Evolutionary conservation across 2,113 vertebrate species (phyloP), one percentile per base, ranked within the genome.

Genomic region (Ailurus styani): DNA sequence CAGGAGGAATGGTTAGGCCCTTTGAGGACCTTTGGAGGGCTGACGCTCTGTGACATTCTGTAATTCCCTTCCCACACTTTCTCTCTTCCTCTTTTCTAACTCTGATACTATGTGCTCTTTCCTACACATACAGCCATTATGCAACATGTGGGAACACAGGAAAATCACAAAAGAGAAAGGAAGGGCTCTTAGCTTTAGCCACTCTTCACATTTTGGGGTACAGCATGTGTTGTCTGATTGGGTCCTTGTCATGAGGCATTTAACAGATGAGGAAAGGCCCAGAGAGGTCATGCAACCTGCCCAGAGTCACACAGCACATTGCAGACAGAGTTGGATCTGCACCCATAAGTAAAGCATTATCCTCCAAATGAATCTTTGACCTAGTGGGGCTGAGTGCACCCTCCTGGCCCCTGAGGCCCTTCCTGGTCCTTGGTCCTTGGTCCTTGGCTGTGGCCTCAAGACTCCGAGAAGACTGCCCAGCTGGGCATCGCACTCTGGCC

Each of bases 231-330:
- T 45, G 3, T 50, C 50, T 13, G 31, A n/a, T 1, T 29, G 31
- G 37, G 75, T 42, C 27, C 40, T 85, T 70, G 50, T 5, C 40
- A 92, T 64, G n/a, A 42, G 64, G 52, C 62, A 82, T 40, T 60
- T 66, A 75, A 40, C 52, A 91, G 66, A 62, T 2, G 2, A 62
- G 6, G 40, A 89, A 85, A 75, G 87, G 40, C 55, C 37, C 77
- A 86, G 89, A 95, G 89, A 95, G 21, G 45, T 68, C 79, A 66
- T 1, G 77, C 9, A 27, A 47, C 17, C 70, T 70, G 34, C 37
- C 37, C 34, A 42, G 84, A 77, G 79, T 77, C 88, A 91, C 86
- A 93, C 21, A 82, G 97, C n/a, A n/a, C n/a, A 15, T 47, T 3
- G 73, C 72, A 25, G 23, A 18, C 47, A 87, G 86, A 66, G n/a